Conservation (phyloP, 1,140 invertebrate genomes). For the Drosophila burlai region DNA sequence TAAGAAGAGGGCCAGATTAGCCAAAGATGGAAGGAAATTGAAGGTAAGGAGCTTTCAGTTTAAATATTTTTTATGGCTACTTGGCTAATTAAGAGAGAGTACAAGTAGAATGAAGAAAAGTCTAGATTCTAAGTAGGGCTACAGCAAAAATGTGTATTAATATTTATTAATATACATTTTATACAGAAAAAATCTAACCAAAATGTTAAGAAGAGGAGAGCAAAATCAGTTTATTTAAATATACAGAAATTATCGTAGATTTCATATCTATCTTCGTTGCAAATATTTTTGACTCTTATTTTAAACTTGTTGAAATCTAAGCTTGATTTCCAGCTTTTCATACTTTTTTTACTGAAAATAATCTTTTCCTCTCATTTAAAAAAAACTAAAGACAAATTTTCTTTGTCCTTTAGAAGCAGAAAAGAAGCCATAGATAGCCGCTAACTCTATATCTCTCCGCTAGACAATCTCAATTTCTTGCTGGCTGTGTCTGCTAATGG, state of each 20-base stretch:
- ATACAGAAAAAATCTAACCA: not conserved
- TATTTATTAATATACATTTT: not conserved
- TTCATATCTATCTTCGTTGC: no score
- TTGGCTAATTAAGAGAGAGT: conserved; percentile 35
- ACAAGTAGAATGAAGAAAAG: conserved; percentile 2
- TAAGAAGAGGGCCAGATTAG: conserved; percentile 30
- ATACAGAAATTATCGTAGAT: no score
- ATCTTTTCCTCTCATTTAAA: not conserved
- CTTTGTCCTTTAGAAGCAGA: conserved; percentile 8
- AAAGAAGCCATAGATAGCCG: conserved; percentile 22
- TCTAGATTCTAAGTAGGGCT: not conserved
- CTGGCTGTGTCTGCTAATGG: conserved; percentile 39
- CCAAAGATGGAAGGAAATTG: conserved; percentile 16
- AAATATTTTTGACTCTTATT: no score
- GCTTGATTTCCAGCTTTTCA: not conserved
- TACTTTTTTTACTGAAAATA: no score
- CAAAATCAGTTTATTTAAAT: no score
- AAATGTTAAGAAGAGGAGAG: no score
- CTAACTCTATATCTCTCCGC: conserved; percentile 19
- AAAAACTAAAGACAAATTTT: conserved; percentile 12
- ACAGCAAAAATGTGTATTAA: not conserved
- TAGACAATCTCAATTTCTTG: conserved; percentile 68
- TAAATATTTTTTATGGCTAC: conserved; percentile 37
- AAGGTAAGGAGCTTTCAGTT: conserved; percentile 39
- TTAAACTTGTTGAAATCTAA: not conserved